Conservation (phyloP, 2,888 invertebrate species). For the Cephus rjabovi region DNA sequence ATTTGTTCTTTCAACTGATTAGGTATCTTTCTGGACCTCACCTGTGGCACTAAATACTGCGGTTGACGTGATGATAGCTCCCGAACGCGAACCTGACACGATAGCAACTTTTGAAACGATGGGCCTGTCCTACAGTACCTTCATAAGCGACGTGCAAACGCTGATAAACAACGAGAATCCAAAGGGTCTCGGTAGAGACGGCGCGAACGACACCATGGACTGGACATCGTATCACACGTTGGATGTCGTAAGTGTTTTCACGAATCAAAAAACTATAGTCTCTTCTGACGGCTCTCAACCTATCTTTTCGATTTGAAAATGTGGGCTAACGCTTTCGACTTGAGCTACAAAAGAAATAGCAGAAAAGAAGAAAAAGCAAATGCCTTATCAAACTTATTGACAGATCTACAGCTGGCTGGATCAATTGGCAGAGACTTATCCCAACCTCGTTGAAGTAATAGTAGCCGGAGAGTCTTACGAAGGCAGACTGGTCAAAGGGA, state of each 20-base stretch:
- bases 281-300: no score
- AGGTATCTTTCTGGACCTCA: not conserved
- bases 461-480: constrained; percentile 69
- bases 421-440: constrained; percentile 65
- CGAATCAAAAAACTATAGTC: not conserved
- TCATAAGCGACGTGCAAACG: constrained; percentile 74
- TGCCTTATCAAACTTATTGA: not conserved
- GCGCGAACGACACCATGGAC: constrained; percentile 59
- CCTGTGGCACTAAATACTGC: not conserved
- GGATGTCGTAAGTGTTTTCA: constrained; percentile 34
- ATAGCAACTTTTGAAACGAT: constrained; percentile 22
- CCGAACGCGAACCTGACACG: not conserved
- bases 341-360: no score
- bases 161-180: constrained; percentile 42
- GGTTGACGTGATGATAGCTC: not conserved
- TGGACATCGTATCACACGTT: constrained; percentile 74
- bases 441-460: constrained; percentile 68
- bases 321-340: no score
- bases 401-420: constrained; percentile 72
- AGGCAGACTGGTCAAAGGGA: constrained; percentile 72
- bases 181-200: constrained; percentile 2
- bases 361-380: not conserved
- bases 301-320: no score
- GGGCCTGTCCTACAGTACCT: constrained; percentile 63
- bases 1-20: constrained; percentile 14